Evolutionary conservation across 2,797 vertebrate species (phyloP), one percentile per base, ranked within the genome.

Genomic region (Gadopsis marmoratus): DNA sequence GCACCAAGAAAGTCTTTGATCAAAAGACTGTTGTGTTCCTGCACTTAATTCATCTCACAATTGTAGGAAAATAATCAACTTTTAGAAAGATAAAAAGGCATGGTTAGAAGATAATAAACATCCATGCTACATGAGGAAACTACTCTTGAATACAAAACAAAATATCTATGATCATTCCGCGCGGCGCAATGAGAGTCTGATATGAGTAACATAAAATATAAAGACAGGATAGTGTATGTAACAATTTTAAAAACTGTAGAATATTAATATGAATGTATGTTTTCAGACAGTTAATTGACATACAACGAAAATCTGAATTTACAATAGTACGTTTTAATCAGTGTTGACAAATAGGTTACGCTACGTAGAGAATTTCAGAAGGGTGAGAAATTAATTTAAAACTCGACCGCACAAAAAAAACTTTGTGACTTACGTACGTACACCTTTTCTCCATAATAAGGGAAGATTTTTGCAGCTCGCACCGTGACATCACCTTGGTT

Each of bases 121-220:
- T 96, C 97, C 97, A 97, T 96, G 95, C 95, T 96, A 97, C 95
- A 96, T 91, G 95, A 96, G 96, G 97, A 96, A 94, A 95, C 96
- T 96, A 96, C 95, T 96, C 95, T 95, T 95, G 95, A 96, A 96
- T 94, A 96, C 74, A 96, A 95, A 95, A 96, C 95, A 95, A 87
- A 86, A 83, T 82, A 81, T 85, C 95, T 96, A 96, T 94, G 95
- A 96, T 98, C 97, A 97, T 97, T 97, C 98, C 97, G 97, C 98
- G 95, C 98, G 96, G 98, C 98, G 96, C 96, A 99, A 98, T 94
- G 97, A 99, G 96, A 94, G 97, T 99, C 97, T 96, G 95, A 94
- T 95, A 95, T 92, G 95, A 95, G 95, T 96, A 96, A 96, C 96
- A 96, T 96, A 97, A 96, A 96, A 97, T 84, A 89, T 55, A 78